Percentiles rank a stretch among this genome's conserved stretches.
phyloP scores from a whole-genome alignment of 2,113 vertebrate genomes.

The Charadrius vociferus region DNA sequence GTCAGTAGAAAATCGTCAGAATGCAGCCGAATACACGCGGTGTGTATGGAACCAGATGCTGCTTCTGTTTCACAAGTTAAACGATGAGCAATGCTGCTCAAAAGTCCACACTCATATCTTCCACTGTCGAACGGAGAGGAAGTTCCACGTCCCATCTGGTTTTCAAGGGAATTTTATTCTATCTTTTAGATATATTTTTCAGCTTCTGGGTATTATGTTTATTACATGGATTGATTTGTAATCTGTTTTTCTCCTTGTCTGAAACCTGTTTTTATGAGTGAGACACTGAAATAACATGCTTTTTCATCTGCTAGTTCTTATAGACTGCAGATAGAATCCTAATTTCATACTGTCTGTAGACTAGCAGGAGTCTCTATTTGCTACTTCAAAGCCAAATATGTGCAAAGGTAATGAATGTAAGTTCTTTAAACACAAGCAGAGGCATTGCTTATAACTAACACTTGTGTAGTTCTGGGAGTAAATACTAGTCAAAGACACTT shows the following conservation, averaged over 20 bases:
- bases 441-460: background rate
- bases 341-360: constrained; percentile 19
- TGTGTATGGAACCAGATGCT: background rate
- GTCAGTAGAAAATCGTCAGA: background rate
- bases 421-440: constrained; percentile 22
- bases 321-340: background rate
- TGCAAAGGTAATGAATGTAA: constrained; percentile 18
- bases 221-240: constrained; percentile 31
- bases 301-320: constrained; percentile 32
- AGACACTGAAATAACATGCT: constrained; percentile 9
- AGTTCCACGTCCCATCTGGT: background rate
- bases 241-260: constrained; percentile 29
- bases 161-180: constrained; percentile 28
- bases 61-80: background rate
- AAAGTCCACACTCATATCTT: background rate
- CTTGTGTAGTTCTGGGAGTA: background rate
- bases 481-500: background rate
- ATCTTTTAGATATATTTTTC: constrained; percentile 9
- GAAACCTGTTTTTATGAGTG: constrained; percentile 23
- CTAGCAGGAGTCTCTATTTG: background rate
- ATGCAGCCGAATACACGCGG: background rate
- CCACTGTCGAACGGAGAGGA: background rate
- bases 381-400: constrained; percentile 30
- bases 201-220: constrained; percentile 3
- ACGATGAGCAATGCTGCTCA: background rate